These are phyloP conservation scores for Acanthurus leucopareius DNA, from an alignment of 2,797 vertebrate genomes.

Conservation along the genomic window DNA sequence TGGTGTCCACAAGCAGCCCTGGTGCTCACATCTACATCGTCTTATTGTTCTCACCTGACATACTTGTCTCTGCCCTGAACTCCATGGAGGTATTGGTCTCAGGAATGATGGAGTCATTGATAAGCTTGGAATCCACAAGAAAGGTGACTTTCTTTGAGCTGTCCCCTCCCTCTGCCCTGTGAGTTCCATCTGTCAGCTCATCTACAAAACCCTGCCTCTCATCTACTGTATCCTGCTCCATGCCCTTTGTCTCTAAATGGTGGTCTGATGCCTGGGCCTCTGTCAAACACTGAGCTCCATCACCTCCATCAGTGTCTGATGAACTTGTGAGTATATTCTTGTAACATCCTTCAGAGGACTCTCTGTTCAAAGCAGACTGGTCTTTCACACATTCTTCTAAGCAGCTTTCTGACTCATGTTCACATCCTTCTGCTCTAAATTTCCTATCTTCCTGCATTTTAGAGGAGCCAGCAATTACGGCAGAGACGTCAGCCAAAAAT, in stretches of 20 bases:
- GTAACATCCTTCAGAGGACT: background rate
- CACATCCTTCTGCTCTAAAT: background rate
- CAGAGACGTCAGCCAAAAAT: conserved; percentile 4
- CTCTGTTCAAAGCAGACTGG: background rate
- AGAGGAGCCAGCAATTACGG: conserved; percentile 1
- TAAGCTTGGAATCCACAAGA: conserved; percentile 72
- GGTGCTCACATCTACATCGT: conserved; percentile 14
- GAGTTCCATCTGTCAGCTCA: background rate
- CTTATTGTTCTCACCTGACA: conserved; percentile 69
- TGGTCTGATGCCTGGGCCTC: background rate
- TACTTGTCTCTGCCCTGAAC: conserved; percentile 42
- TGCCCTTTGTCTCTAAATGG: background rate
- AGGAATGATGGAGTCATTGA: conserved; percentile 41
- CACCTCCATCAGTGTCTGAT: background rate
- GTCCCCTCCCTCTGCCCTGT: conserved; percentile 23
- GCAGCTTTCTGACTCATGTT: background rate
- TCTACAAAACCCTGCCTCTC: background rate
- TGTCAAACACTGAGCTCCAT: background rate
- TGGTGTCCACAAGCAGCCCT: conserved; percentile 14
- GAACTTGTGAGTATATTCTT: background rate
- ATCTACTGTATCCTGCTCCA: conserved; percentile 1
- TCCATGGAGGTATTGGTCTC: conserved; percentile 46
- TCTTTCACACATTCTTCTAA: conserved; percentile 2
- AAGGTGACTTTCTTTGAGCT: conserved; percentile 75
- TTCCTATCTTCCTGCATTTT: conserved; percentile 18